These are phyloP conservation scores for Chrysopa pallens DNA, from an alignment of 1,140 invertebrate genomes.

Conservation along the genomic window DNA sequence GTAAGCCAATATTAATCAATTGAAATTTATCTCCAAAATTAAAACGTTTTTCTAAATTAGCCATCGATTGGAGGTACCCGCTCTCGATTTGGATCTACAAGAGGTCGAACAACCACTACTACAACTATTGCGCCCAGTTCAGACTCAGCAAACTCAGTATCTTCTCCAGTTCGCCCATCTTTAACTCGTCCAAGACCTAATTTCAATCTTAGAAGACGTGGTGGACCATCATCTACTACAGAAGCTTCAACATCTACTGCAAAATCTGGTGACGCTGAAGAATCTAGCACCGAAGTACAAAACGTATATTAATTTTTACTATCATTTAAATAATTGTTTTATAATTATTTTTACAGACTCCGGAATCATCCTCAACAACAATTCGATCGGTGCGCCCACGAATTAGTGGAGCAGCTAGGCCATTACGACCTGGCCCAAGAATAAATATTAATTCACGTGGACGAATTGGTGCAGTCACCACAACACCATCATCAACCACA, in stretches of 20 bases:
- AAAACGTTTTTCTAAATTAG: conserved; percentile 4
- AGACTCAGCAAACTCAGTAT: conserved; percentile 7
- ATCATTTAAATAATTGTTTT: conserved; percentile 19
- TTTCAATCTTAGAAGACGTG: conserved; percentile 30
- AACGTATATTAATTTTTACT: conserved; percentile 4
- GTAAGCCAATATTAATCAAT: conserved; percentile 4
- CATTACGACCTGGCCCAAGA: conserved; percentile 32
- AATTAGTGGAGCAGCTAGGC: conserved; percentile 17
- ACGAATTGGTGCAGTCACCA: conserved; percentile 23
- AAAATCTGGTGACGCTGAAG: conserved; percentile 1
- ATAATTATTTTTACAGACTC: conserved; percentile 13
- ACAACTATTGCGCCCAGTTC: conserved; percentile 9
- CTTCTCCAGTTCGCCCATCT: conserved; percentile 12
- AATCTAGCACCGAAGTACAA: conserved; percentile 4
- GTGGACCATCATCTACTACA: conserved; percentile 20
- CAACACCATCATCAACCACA: conserved; percentile 23
- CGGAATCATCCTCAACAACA: conserved; percentile 5
- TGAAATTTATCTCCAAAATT: too few species aligned
- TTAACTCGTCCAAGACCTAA: conserved; percentile 30
- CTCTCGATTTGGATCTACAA: conserved; percentile 12
- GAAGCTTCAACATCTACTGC: conserved; percentile 8
- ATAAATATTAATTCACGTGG: conserved; percentile 31
- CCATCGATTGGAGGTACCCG: conserved; percentile 1
- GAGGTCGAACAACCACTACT: conserved; percentile 12
- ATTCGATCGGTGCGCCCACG: conserved; percentile 12